Conservation (phyloP, 2,797 vertebrate genomes). For the Malacoctenus gilli region DNA sequence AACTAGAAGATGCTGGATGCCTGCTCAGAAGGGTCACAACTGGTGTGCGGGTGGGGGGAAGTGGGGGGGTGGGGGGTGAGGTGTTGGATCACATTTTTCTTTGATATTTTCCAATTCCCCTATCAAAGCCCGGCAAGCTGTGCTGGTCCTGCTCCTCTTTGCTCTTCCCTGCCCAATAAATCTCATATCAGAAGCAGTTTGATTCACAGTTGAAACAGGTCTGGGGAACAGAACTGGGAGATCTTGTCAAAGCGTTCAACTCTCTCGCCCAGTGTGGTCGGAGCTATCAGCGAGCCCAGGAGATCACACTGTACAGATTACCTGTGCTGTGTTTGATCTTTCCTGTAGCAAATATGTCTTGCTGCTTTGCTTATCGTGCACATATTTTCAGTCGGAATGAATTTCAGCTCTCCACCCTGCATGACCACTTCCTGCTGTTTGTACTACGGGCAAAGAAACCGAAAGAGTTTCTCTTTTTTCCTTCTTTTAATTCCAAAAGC, state of each 20-base stretch:
- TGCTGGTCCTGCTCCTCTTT: constrained; percentile 49
- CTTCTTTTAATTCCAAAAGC: constrained; percentile 44
- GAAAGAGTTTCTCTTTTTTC: constrained; percentile 15
- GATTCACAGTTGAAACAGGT: constrained; percentile 73
- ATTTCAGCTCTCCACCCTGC: constrained; percentile 34
- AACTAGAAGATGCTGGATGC: constrained; percentile 29
- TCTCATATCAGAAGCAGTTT: constrained; percentile 73
- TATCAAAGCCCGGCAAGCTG: constrained; percentile 69
- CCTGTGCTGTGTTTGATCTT: constrained; percentile 67
- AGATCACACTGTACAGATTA: constrained; percentile 71
- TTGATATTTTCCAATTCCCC: constrained; percentile 71
- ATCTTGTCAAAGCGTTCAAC: constrained; percentile 74
- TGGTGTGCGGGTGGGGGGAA: constrained; percentile 28
- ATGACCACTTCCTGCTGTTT: constrained; percentile 43
- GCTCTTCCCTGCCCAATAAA: constrained; percentile 61
- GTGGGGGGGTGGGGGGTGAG: constrained; percentile 18
- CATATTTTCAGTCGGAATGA: constrained; percentile 60
- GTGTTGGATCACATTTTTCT: constrained; percentile 41
- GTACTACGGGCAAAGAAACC: constrained; percentile 31
- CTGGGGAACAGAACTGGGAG: constrained; percentile 63
- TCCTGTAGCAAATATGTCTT: constrained; percentile 53
- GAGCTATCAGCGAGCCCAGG: constrained; percentile 57
- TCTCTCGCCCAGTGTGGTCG: constrained; percentile 58
- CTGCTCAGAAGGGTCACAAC: constrained; percentile 43
- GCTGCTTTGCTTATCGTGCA: constrained; percentile 54